Conservation (phyloP, 2,113 vertebrate genomes). For the Strix aluco region DNA sequence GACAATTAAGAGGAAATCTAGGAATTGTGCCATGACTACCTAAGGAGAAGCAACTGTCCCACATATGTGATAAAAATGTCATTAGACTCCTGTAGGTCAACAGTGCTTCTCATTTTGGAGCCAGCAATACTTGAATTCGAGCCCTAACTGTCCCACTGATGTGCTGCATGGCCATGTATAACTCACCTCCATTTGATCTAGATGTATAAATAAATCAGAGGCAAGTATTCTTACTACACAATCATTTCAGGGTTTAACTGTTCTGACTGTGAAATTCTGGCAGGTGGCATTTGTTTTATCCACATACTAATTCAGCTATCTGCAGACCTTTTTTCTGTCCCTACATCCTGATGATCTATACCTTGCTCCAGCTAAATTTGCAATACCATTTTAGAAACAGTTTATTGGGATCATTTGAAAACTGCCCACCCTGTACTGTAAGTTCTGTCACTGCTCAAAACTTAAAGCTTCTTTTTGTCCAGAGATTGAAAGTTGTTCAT, state of each 20-base stretch:
- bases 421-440: neutral
- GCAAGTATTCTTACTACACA: neutral
- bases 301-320: neutral
- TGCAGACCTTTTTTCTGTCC: neutral
- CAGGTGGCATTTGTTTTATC: neutral
- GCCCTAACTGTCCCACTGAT: neutral
- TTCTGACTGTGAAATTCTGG: neutral
- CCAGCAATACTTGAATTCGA: neutral
- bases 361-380: neutral
- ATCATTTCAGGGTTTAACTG: neutral
- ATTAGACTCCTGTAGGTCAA: slow-evolving; percentile 37
- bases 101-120: neutral
- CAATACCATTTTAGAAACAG: neutral
- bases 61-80: slow-evolving; percentile 23
- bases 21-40: slow-evolving; percentile 32
- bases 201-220: neutral
- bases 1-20: neutral
- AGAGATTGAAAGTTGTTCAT: neutral
- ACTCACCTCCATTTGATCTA: neutral
- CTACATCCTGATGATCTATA: neutral
- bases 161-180: neutral
- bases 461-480: neutral
- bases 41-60: slow-evolving; percentile 32
- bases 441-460: neutral
- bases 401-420: neutral